Evolutionary conservation across 2,113 vertebrate species (phyloP).

Genomic region (Bungarus multicinctus): DNA sequence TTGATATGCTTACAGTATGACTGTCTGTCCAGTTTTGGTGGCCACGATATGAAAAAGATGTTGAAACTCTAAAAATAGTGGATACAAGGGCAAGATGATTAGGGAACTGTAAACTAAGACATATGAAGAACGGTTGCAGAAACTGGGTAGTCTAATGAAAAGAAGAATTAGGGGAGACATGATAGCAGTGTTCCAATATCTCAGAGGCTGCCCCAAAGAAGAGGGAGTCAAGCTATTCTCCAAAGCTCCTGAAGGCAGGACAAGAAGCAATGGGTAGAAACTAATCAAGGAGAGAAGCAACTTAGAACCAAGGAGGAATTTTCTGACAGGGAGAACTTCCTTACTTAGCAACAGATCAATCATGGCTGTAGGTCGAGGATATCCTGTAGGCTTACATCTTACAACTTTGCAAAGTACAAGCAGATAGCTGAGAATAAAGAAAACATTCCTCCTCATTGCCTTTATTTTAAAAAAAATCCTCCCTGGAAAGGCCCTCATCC

Average conservation of each 20-base stretch:
- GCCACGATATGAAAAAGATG: not conserved
- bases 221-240: too few relatives aligned
- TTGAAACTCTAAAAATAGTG: too few relatives aligned
- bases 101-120: not conserved
- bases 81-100: not conserved
- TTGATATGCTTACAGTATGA: not conserved
- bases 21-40: not conserved
- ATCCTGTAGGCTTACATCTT: not conserved
- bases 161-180: too few relatives aligned
- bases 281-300: too few relatives aligned
- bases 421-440: not conserved
- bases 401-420: not conserved
- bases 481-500: not conserved
- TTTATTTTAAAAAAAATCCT: not conserved
- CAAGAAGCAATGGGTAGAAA: too few relatives aligned
- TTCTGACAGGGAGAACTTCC: too few relatives aligned
- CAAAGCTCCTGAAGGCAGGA: too few relatives aligned
- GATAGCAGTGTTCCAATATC: too few relatives aligned
- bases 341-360: not conserved
- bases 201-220: too few relatives aligned
- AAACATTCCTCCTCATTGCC: not conserved
- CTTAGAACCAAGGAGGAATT: too few relatives aligned
- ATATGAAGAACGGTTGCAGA: too few relatives aligned
- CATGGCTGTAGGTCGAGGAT: not conserved
- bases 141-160: too few relatives aligned